phyloP scores from a whole-genome alignment of 1,140 invertebrate genomes.

The Cataglyphis hispanica region DNA sequence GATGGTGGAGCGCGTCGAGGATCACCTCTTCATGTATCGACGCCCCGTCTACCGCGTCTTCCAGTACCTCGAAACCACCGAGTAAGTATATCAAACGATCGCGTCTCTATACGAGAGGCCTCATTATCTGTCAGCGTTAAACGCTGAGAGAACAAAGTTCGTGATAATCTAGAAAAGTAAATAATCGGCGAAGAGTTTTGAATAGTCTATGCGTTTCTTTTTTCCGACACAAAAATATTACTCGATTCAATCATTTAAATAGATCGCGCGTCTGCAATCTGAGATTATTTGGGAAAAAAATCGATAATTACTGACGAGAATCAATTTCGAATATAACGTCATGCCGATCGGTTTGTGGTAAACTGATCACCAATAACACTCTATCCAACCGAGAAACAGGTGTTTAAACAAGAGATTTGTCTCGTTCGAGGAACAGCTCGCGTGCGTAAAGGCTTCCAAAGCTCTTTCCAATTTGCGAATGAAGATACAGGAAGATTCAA shows the following conservation, averaged over 20 bases:
- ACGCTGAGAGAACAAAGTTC: not conserved
- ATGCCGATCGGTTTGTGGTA: not conserved
- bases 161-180: not conserved
- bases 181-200: not conserved
- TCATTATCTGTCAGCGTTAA: not conserved
- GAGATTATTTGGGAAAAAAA: too few relatives aligned
- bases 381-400: not conserved
- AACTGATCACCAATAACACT: constrained; percentile 19
- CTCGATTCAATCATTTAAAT: not conserved
- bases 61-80: constrained; percentile 91
- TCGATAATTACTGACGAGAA: not conserved
- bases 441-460: constrained; percentile 44
- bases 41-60: constrained; percentile 92
- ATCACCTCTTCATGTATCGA: constrained; percentile 91
- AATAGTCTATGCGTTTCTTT: not conserved
- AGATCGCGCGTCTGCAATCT: too few relatives aligned
- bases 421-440: constrained; percentile 57
- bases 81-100: constrained; percentile 82
- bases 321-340: constrained; percentile 20
- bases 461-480: constrained; percentile 48
- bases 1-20: constrained; percentile 90
- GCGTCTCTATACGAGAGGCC: not conserved
- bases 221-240: not conserved
- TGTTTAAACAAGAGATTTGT: constrained; percentile 61
- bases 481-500: not conserved